Conservation (phyloP, 2,797 vertebrate genomes). For the Notamacropus eugenii region DNA sequence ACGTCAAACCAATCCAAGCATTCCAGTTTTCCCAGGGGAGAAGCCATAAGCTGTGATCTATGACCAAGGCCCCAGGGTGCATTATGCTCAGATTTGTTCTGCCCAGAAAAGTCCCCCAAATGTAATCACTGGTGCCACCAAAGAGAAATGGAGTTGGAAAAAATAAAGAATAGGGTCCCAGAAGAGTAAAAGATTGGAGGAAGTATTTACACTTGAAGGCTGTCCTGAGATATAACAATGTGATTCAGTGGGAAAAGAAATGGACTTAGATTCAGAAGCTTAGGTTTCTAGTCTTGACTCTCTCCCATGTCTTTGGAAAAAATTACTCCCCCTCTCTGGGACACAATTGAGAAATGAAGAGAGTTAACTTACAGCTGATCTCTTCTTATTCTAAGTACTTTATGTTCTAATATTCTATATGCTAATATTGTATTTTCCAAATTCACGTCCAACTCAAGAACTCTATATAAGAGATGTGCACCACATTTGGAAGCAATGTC, state of each 20-base stretch:
- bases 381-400: not conserved
- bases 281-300: not conserved
- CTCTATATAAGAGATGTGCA: not conserved
- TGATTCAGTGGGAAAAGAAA: not conserved
- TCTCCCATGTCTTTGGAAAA: not conserved
- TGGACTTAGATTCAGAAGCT: not conserved
- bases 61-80: constrained; percentile 62
- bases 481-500: not conserved
- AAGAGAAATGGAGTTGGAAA: constrained; percentile 34
- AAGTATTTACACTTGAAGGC: not conserved
- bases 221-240: constrained; percentile 4
- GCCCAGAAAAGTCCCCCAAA: constrained; percentile 56
- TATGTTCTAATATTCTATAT: not conserved
- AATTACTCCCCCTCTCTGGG: not conserved
- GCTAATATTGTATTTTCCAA: not conserved
- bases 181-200: not conserved
- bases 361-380: not conserved
- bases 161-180: constrained; percentile 23
- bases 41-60: constrained; percentile 77
- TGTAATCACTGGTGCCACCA: constrained; percentile 45
- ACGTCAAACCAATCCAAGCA: constrained; percentile 74
- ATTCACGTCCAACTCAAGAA: not conserved
- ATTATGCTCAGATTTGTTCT: constrained; percentile 64
- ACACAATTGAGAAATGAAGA: not conserved
- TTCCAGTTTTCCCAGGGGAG: constrained; percentile 71